Conservation (phyloP, 1,140 invertebrate species). For the Penaeus vannamei region DNA sequence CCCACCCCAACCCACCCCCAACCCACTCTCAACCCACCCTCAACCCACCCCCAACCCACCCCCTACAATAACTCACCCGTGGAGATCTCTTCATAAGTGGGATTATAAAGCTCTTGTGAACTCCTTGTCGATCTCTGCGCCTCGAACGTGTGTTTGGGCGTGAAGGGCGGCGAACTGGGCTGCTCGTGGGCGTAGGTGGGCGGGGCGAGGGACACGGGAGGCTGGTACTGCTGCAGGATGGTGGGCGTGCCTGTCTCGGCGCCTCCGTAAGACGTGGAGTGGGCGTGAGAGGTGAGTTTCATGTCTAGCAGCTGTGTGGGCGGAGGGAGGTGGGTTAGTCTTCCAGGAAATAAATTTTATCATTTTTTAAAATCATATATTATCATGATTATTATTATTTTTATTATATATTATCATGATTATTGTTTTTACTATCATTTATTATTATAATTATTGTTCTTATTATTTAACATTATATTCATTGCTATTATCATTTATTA, state of each 20-base stretch:
- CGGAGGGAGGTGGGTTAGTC: not conserved
- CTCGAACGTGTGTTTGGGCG: slow-evolving; percentile 35
- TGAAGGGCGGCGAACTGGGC: slow-evolving; percentile 41
- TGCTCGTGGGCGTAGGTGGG: slow-evolving; percentile 43
- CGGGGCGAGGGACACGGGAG: slow-evolving; percentile 26
- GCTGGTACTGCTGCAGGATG: slow-evolving; percentile 54
- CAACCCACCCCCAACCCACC: no score
- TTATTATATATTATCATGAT: no score
- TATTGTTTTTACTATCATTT: no score
- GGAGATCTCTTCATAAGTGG: slow-evolving; percentile 63
- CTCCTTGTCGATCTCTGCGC: slow-evolving; percentile 47
- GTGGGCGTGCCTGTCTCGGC: slow-evolving; percentile 40
- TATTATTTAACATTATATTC: no score
- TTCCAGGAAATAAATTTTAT: no score
- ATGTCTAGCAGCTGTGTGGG: slow-evolving; percentile 54
- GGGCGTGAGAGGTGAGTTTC: slow-evolving; percentile 52
- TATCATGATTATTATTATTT: no score
- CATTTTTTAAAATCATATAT: no score
- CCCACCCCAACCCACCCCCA: no score
- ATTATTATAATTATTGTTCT: no score
- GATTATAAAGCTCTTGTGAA: slow-evolving; percentile 62
- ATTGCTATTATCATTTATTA: no score
- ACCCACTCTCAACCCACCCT: no score
- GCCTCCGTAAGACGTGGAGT: slow-evolving; percentile 44
- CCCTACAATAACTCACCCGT: slow-evolving; percentile 35